Evolutionary conservation across 2,888 invertebrate genomes (phyloP).

Genomic region (Lithophane socia): DNA sequence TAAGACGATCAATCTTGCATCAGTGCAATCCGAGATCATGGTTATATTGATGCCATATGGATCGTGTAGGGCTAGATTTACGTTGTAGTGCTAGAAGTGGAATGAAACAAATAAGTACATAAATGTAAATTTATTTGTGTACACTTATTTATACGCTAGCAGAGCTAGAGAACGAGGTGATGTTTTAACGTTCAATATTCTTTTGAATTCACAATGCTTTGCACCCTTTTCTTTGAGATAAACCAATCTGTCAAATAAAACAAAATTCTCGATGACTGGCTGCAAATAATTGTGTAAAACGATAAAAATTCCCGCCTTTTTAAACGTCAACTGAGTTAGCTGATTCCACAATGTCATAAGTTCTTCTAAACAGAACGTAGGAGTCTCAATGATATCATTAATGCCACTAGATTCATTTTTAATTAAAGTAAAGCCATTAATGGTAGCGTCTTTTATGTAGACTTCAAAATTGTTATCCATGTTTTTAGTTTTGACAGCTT

Average conservation of each 20-base stretch:
- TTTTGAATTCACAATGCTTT: slow-evolving; percentile 82
- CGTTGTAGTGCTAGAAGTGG: not conserved
- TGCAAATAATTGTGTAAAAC: slow-evolving; percentile 81
- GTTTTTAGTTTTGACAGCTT: slow-evolving; percentile 80
- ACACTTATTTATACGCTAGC: slow-evolving; percentile 87
- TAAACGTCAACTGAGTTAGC: slow-evolving; percentile 67
- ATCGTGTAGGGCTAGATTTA: not conserved
- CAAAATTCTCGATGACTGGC: slow-evolving; percentile 82
- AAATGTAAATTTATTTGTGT: not conserved
- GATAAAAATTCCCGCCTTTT: slow-evolving; percentile 81
- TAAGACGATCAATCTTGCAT: not conserved
- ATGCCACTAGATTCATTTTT: slow-evolving; percentile 40
- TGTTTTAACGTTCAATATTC: slow-evolving; percentile 90
- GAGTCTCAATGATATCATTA: slow-evolving; percentile 43
- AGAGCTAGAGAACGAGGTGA: slow-evolving; percentile 93
- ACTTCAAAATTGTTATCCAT: slow-evolving; percentile 76
- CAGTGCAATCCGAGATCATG: not conserved
- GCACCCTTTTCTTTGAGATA: slow-evolving; percentile 82
- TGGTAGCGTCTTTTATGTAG: slow-evolving; percentile 76
- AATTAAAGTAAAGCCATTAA: slow-evolving; percentile 75
- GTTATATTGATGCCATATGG: not conserved
- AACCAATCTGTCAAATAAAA: slow-evolving; percentile 81
- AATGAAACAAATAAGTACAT: slow-evolving; percentile 1
- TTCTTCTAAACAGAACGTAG: slow-evolving; percentile 73
- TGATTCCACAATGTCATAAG: slow-evolving; percentile 78